Base-by-base conservation (phyloP, 2,113 vertebrate species). In the Pantherophis guttatus region DNA sequence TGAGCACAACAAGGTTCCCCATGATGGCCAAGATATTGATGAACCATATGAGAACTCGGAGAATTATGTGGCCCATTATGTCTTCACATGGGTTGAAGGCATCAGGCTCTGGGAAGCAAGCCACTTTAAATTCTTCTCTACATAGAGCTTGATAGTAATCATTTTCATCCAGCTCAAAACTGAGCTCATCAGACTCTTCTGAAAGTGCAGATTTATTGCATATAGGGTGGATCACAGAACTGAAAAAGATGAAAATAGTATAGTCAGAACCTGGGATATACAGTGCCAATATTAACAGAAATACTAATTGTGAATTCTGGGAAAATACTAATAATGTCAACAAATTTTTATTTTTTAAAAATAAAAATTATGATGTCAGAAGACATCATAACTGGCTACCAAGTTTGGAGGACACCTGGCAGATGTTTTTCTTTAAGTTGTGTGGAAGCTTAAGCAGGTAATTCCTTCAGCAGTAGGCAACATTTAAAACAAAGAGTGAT, bases 51-150 rank as follows among this genome's bases (percentile, higher is more conserved):
- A 99, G 97, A 93, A 99, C 96, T 48, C 99, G 97, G 70, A 99
- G 98, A 89, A 97, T 92, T 53, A 96, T 96, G 88, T 97, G 91
- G 8, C 98, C 98, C 99, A 99, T 99, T 94, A 99, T 99, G 95
- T 99, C 99, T 98, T 99, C 99, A 88, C 99, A 99, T 2, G 99
- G 99, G 95, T 99, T 99, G 91, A 99, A 99, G 8, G 97, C 98
- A 62, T 99, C 98, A 0, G 98, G 98, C 87, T 96, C 96, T 8
- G 99, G 99, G 87, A 96, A 98, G 95, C 99, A 99, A 94, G 85
- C 96, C 91, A 99, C 97, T 0, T 97, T 97, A 81, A 97, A 96
- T 10, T 96, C 93, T 95, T 98, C 98, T 91, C 96, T 96, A 95
- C 99, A 99, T 95, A 98, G 89, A 23, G 97, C 98, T 5, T 97